Evolutionary conservation across 2,113 vertebrate genomes (phyloP), one percentile per base, ranked within the genome.

Genomic region (Rhinolophus ferrumequinum): DNA sequence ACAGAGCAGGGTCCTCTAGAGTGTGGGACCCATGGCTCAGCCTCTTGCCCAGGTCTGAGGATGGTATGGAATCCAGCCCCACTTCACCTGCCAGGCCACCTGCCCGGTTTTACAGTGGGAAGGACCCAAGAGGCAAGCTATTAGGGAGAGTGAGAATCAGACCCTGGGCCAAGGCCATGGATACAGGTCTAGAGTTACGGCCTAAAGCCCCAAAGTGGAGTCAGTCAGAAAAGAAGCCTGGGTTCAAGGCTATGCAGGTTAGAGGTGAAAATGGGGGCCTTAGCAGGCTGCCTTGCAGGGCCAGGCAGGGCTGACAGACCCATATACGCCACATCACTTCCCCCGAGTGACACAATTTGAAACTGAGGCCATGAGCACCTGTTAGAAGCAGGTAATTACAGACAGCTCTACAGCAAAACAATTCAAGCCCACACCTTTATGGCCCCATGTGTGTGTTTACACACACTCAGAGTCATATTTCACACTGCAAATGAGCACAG

Each of bases 401-500:
- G 95, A 21, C 30, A 95, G 91, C 89, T 95, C 88, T 64, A 62
- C 28, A 33, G 92, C 0, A 1, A 92, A 89, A 30, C 90, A 91
- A 92, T 12, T 95, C 93, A 66, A 96, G 94, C 75, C 93, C 30
- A 38, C 82, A n/a, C 88, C 0, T 72, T 60, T 91, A 97, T 12
- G 92, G 97, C 92, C 94, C 94, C 88, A 92, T 95, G 96, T 95
- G 93, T 52, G 72, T 44, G 50, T 93, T 93, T 86, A 22, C 50
- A 89, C 77, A 95, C 52, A 64, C 62, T 44, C 64, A 83, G 81
- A 73, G 35, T 86, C 82, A 2, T 96, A 96, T 89, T 92, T 97
- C 96, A 96, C 50, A 1, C 47, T 50, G 86, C 90, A 97, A 97
- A 98, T 95, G 96, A 97, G 82, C 41, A 66, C 52, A 69, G 85